Base-by-base conservation (phyloP, 2,888 invertebrate species). In the Arrhopalites spinosus region DNA sequence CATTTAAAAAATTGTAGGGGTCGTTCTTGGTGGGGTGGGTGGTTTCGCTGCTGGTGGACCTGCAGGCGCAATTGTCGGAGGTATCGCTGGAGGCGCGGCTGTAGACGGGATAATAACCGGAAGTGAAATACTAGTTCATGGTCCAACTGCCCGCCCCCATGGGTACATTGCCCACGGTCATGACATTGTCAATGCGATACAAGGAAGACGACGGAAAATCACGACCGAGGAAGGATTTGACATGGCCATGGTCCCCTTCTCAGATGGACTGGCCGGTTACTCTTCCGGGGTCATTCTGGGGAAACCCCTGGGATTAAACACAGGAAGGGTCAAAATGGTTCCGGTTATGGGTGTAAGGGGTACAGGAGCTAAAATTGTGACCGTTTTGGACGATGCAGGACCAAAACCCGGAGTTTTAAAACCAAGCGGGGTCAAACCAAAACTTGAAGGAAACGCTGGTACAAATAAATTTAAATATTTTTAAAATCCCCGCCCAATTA, bases 11-110 rank as follows among this genome's bases (percentile, higher is more conserved):
- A 20, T 59, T 59, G 13, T 27, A 30, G 81, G 70, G 3, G 53
- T 70, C n/a, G 7, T 70, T 15, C 20, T 53, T 29, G 70, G 70
- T 2, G 56, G 70, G 1, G 29, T 70, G 2, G 70, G 70, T 25
- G 70, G 70, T 1, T 70, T 70, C 29, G 70, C 29, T 5, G 68
- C 47, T 2, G 68, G 68, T 8, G 43, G 43, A 2, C 43, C 43
- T 5, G 66, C 56, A 2, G 80, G 81, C 8, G 81, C 81, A 20
- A 79, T 79, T 0, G 81, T 79, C 20, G 81, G 81, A 23, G 81
- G 80, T 20, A 78, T 81, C 43, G 79, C 79, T 17, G 81, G 81
- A 8, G 81, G 81, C 17, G 81, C 80, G 2, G 80, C 77, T 0
- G 70, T 78, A 67, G 81, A 81, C 53, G 79, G 78, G 17, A 75